A percentile compares a stretch with the other conserved stretches of the same genome.
Evolutionary conservation across 2,888 invertebrate genomes (phyloP).

Genomic region (Ophion ventricosus): DNA sequence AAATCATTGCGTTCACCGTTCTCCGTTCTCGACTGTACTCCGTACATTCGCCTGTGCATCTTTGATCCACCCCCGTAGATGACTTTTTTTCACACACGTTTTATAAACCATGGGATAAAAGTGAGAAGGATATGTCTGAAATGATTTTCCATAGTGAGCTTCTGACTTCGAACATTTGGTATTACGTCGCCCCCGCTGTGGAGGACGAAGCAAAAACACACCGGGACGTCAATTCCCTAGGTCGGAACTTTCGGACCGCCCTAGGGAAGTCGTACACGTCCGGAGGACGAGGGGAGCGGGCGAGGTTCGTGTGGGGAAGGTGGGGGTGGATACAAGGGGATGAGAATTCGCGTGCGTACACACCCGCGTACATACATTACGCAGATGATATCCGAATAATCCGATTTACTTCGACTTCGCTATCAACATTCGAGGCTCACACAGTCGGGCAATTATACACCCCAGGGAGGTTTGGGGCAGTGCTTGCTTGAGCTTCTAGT

Average conservation of each 20-base stretch:
- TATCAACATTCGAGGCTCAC: constrained; percentile 80
- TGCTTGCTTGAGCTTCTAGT: constrained; percentile 40
- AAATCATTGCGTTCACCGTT: no score
- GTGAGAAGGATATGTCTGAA: background rate
- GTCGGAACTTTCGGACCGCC: background rate
- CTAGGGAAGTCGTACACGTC: background rate
- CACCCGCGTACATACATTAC: constrained; percentile 80
- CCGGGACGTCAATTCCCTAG: constrained; percentile 15
- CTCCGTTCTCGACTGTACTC: background rate
- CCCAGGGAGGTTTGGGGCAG: constrained; percentile 46
- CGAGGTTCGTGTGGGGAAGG: background rate
- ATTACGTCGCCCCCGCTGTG: constrained; percentile 1
- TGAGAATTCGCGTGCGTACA: constrained; percentile 60
- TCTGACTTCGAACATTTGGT: background rate
- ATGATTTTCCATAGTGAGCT: background rate
- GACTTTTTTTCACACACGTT: background rate
- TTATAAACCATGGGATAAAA: background rate
- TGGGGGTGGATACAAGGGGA: background rate
- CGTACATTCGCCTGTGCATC: background rate
- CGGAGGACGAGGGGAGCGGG: background rate
- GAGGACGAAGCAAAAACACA: constrained; percentile 38
- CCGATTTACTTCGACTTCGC: constrained; percentile 83
- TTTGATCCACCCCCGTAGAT: constrained; percentile 50
- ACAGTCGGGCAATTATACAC: constrained; percentile 81
- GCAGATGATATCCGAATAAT: constrained; percentile 83